Base-by-base conservation (phyloP, 2,797 vertebrate genomes). In the Bovichtus diacanthus region DNA sequence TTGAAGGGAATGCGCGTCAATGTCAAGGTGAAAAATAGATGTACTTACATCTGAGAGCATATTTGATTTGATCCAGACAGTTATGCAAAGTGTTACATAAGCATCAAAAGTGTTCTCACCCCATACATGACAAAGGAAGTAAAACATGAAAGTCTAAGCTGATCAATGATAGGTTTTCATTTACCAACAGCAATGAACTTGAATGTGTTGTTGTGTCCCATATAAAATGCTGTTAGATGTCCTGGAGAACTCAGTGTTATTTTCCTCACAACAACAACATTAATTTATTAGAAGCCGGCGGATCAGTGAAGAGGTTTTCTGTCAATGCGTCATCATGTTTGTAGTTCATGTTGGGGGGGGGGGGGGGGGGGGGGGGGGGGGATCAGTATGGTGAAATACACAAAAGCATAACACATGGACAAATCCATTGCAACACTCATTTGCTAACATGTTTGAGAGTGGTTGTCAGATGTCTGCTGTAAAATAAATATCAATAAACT, bases 191-290 rank as follows among this genome's bases (percentile, higher is more conserved):
- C 41, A 55, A 29, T 73, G 25, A 65, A 21, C 23, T 41, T 47
- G 21, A 61, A 41, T 55, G 18, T 67, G 13, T 38, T 39, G 25
- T 15, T 49, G 49, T 47, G 16, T 70, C 59, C 43, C 23, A 70
- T 56, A 27, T 38, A 51, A 70, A 46, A 73, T 58, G 60, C 31
- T 16, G 25, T 73, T 44, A 46, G 44, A 80, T 63, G 29, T 21
- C 19, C 4, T 6, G 27, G 19, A 54, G 43, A 31, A 55, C 46
- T 13, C 53, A 12, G 1, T 31, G 49, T 23, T 13, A 29, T 63
- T 51, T 72, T 16, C 27, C 6, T 16, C 15, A 19, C 39, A 41
- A 44, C 19, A 34, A 41, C 43, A 73, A 41, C 23, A 49, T 59
- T 18, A 13, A 51, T 72, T 41, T 25, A 59, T 43, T 41, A 73